Evolutionary conservation across 2,113 vertebrate species (phyloP).

Genomic region (Piprites chloris): DNA sequence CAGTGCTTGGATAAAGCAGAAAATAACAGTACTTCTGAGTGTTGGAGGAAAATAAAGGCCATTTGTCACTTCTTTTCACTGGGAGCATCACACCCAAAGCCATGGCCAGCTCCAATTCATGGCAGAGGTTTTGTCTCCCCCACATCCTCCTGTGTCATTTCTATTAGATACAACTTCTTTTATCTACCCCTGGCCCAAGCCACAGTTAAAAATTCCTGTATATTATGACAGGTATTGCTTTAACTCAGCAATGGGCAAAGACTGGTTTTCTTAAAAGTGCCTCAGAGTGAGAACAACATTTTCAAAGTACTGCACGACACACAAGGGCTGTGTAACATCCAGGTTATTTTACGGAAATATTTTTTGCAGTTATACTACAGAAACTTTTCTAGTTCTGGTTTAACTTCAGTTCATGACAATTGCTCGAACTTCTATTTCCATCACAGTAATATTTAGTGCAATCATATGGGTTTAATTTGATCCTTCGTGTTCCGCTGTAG

Average conservation of each 20-base stretch:
- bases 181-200: background rate
- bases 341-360: background rate
- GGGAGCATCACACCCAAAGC: background rate
- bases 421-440: background rate
- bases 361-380: background rate
- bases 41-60: background rate
- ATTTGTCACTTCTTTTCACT: background rate
- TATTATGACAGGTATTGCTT: background rate
- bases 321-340: background rate
- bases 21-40: background rate
- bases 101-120: background rate
- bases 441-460: background rate
- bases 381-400: background rate
- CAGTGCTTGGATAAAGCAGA: background rate
- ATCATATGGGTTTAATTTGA: conserved; percentile 5
- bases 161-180: background rate
- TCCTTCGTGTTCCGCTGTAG: background rate
- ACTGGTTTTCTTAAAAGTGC: background rate
- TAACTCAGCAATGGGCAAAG: background rate
- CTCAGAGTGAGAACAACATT: background rate
- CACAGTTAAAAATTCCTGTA: background rate
- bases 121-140: background rate
- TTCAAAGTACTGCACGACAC: background rate
- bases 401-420: background rate
- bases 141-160: background rate